phyloP scores from a whole-genome alignment of 2,888 invertebrate genomes.

The Clusia tigrina region DNA sequence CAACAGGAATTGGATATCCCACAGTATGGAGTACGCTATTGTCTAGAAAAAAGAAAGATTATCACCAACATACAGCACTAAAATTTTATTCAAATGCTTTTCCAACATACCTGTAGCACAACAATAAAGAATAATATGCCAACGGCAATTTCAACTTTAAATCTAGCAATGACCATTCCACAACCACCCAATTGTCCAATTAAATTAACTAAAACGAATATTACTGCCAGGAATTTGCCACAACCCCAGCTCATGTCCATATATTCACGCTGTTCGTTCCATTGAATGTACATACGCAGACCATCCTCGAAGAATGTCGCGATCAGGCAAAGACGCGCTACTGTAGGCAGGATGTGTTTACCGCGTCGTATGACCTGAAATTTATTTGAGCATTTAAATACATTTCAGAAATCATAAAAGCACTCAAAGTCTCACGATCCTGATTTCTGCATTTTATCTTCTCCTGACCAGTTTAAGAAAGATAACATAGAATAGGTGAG shows the following conservation, averaged over 20 bases:
- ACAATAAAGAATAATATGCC: conserved; percentile 95
- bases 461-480: background rate
- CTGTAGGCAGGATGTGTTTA: conserved; percentile 91
- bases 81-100: conserved; percentile 5
- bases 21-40: conserved; percentile 94
- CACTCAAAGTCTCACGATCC: background rate
- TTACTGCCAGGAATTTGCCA: conserved; percentile 89
- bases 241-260: conserved; percentile 98
- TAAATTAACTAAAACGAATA: conserved; percentile 96
- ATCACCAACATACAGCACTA: background rate
- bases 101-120: conserved; percentile 80
- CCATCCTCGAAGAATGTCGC: conserved; percentile 99
- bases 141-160: conserved; percentile 90
- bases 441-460: background rate
- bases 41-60: conserved; percentile 70
- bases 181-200: conserved; percentile 96
- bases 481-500: background rate
- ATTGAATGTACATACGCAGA: conserved; percentile 98
- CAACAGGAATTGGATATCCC: conserved; percentile 97
- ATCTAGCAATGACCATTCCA: conserved; percentile 92
- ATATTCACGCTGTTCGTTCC: conserved; percentile 96
- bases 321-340: conserved; percentile 95
- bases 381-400: too few relatives aligned
- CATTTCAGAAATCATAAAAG: background rate
- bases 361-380: conserved; percentile 87